phyloP scores from a whole-genome alignment of 2,797 vertebrate species.

The Fistularia tabacaria region DNA sequence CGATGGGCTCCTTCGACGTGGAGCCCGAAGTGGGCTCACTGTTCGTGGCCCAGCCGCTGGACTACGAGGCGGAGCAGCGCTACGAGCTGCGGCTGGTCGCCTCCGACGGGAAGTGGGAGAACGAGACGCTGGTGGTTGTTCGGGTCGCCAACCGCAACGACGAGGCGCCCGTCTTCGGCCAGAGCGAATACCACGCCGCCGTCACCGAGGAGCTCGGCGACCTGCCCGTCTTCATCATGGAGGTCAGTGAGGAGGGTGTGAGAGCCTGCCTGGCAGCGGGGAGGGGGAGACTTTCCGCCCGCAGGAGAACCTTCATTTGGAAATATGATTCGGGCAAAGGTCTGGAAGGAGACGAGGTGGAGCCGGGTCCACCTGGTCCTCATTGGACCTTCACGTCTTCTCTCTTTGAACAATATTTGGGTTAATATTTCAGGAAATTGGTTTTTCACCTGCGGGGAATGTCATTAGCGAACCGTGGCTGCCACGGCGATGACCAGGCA shows the following conservation, averaged over 20 bases:
- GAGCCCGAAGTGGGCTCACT: slow-evolving; percentile 87
- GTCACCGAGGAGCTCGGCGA: slow-evolving; percentile 84
- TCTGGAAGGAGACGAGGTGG: too few relatives aligned
- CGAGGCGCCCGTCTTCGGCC: slow-evolving; percentile 85
- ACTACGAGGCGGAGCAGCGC: slow-evolving; percentile 75
- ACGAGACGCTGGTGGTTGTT: slow-evolving; percentile 78
- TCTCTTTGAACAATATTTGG: too few relatives aligned
- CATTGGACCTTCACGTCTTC: not conserved
- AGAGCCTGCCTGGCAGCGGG: not conserved
- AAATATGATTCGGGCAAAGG: too few relatives aligned
- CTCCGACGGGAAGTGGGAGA: slow-evolving; percentile 91
- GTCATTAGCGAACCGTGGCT: too few relatives aligned
- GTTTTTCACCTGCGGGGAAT: too few relatives aligned
- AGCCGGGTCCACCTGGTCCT: too few relatives aligned
- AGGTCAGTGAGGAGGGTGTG: slow-evolving; percentile 63
- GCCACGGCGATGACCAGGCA: too few relatives aligned
- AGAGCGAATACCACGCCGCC: slow-evolving; percentile 86
- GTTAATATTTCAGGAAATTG: too few relatives aligned
- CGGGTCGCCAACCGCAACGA: slow-evolving; percentile 88
- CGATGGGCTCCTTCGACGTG: slow-evolving; percentile 81
- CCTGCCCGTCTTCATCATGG: slow-evolving; percentile 84
- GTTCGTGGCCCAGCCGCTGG: slow-evolving; percentile 83
- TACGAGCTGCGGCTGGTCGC: slow-evolving; percentile 85
- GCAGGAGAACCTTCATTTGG: too few relatives aligned
- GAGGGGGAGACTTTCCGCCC: not conserved